Evolutionary conservation across 2,888 invertebrate genomes (phyloP), one percentile per base, ranked within the genome.

Genomic region (Phanerotoma sp.): DNA sequence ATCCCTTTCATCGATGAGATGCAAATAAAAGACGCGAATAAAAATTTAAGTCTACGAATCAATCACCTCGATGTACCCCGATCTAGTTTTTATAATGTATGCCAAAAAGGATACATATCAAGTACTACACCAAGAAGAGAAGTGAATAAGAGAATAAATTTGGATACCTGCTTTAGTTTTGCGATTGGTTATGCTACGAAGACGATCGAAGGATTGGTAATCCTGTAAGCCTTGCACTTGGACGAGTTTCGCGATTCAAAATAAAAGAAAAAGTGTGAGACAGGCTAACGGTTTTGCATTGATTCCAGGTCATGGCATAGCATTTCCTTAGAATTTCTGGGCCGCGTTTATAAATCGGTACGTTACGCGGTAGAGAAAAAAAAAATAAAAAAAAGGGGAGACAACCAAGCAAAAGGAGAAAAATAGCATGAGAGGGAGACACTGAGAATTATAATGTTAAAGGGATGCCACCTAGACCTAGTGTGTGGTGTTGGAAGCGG

Each of bases 391-490:
- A 25, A 54, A 37, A 47, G 54, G 56, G 56, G 54, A 49, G 58
- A 57, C 41, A 60, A 50, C 50, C 51, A 48, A 40, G 50, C 33
- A 44, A 41, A 44, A 49, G 45, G 35, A 54, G 45, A 55, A 46
- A 55, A 55, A 54, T 50, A 55, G 51, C 55, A 58, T 42, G 46
- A 46, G 50, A 48, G 42, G 57, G 60, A 51, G 62, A 62, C 47
- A 63, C 65, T 61, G 65, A 66, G 71, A 74, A 74, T 74, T 74
- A 72, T 73, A 74, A 74, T 73, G 73, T 74, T 73, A 72, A 74
- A 74, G 71, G 73, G 73, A 74, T 73, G 72, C 73, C 68, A 71
- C 69, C 71, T 69, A 66, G 59, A 53, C 55, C 53, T n/a, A n/a
- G n/a, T n/a, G n/a, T n/a, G 60, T 61, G 58, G 61, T 56, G 58